phyloP scores from a whole-genome alignment of 2,797 vertebrate genomes.

The Characodon lateralis region DNA sequence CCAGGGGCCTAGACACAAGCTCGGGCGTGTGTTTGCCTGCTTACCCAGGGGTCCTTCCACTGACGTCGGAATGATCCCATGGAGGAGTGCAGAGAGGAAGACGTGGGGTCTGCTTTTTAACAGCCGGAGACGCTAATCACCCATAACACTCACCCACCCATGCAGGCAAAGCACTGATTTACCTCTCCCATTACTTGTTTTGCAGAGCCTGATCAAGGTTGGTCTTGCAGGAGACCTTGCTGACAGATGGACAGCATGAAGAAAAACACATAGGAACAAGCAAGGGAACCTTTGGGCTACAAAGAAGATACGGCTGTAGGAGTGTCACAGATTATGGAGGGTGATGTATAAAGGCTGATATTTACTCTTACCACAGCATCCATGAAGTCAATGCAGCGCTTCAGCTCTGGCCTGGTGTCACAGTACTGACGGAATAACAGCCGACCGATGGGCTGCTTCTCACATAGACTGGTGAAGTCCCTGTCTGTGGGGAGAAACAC shows the following conservation, averaged over 20 bases:
- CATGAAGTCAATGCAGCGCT: constrained; percentile 89
- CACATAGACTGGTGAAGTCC: constrained; percentile 90
- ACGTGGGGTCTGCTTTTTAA: constrained; percentile 60
- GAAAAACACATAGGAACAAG: constrained; percentile 23
- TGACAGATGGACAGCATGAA: constrained; percentile 20
- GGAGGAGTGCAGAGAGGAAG: constrained; percentile 61
- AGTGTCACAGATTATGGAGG: constrained; percentile 5
- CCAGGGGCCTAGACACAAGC: constrained; percentile 72
- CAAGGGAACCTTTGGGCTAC: background rate
- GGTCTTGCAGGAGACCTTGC: constrained; percentile 27
- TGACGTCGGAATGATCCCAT: constrained; percentile 77
- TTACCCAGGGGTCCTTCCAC: constrained; percentile 67
- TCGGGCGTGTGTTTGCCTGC: constrained; percentile 70
- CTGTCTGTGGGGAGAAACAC: constrained; percentile 76
- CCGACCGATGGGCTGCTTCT: constrained; percentile 92
- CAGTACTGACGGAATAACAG: constrained; percentile 94
- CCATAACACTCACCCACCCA: constrained; percentile 44
- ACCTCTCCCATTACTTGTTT: constrained; percentile 19
- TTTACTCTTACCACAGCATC: constrained; percentile 82
- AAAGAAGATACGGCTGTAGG: constrained; percentile 1
- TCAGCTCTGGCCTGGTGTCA: constrained; percentile 85
- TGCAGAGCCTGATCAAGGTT: constrained; percentile 19
- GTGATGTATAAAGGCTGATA: background rate
- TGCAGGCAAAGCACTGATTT: constrained; percentile 45
- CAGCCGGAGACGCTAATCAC: constrained; percentile 69